Evolutionary conservation across 2,113 vertebrate genomes (phyloP).

Genomic region (Puma concolor): DNA sequence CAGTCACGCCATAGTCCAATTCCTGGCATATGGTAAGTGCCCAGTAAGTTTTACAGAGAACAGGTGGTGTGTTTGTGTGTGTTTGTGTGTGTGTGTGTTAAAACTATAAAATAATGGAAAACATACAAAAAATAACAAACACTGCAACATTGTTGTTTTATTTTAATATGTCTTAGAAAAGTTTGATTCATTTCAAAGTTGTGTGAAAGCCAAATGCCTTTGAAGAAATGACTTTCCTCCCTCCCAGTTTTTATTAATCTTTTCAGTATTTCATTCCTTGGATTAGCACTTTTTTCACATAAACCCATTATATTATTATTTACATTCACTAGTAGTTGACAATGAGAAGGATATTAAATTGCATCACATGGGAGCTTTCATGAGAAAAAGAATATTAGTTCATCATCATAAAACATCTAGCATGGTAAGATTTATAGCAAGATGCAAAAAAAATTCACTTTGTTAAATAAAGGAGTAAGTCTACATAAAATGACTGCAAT

Average conservation of each 20-base stretch:
- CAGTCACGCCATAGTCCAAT: not conserved
- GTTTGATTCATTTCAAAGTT: constrained; percentile 70
- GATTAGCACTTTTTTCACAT: not conserved
- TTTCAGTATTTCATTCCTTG: constrained; percentile 36
- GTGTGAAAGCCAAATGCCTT: constrained; percentile 69
- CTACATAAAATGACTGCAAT: not conserved
- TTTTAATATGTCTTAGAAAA: constrained; percentile 67
- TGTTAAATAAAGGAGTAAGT: constrained; percentile 20
- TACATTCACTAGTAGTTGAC: constrained; percentile 52
- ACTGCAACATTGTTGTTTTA: not conserved
- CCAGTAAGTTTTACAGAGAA: constrained; percentile 13
- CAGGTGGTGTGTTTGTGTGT: not conserved
- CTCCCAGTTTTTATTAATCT: constrained; percentile 44
- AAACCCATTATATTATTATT: constrained; percentile 44
- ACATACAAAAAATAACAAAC: not conserved
- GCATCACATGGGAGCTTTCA: constrained; percentile 11
- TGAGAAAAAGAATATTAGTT: constrained; percentile 54
- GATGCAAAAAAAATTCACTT: constrained; percentile 24
- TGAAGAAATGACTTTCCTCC: constrained; percentile 54
- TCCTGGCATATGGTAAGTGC: not conserved
- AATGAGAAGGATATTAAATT: constrained; percentile 35
- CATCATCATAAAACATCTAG: not conserved
- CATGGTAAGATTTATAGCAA: constrained; percentile 8
- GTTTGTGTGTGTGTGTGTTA: not conserved
- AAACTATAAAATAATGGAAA: not conserved